Base-by-base conservation (phyloP, 2,113 vertebrate genomes). In the Falcunculus frontatus region DNA sequence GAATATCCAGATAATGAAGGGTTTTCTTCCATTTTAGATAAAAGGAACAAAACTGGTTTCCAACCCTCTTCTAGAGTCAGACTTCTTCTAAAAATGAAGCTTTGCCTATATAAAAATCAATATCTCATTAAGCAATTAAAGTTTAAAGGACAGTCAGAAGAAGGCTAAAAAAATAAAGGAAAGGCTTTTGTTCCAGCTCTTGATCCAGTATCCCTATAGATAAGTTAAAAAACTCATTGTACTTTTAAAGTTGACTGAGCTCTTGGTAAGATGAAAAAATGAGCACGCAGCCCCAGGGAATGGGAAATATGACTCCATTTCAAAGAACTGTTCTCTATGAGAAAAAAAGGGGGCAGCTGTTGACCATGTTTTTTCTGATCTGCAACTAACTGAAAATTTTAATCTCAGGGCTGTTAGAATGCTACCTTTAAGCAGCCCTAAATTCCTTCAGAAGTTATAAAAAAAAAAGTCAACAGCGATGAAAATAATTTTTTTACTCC, bases 1-100 rank as follows among this genome's bases (percentile, higher is more conserved):
- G 11, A 26, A 9, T 26, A 4, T 37, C 29, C 89, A 16, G 7
- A 7, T 47, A 77, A 56, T 30, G 3, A 77, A 47, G 0, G 0
- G 1, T 44, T 76, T 52, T n/a, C 18, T 33, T 80, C 42, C 2
- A 30, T n/a, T 78, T 87, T 87, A 67, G 23, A 78, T 23, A 72
- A 78, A 87, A 77, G 5, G 29, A 74, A 57, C 0, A 77, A 77
- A 62, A 67, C 5, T 17, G 4, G n/a, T 49, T 89, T 70, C 35
- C 73, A 46, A 44, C 3, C 21, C 4, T 62, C 13, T 73, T 87
- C 25, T 84, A 67, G 47, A 77, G 30, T 70, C 7, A 81, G 25
- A 44, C 3, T 78, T 91, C 18, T 20, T 5, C 70, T 63, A 67
- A 87, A 77, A 84, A 75, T 50, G 27, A 5, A 62, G 3, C 15